Base-by-base conservation (phyloP, 2,797 vertebrate species). In the Orientallactaga sibirica region DNA sequence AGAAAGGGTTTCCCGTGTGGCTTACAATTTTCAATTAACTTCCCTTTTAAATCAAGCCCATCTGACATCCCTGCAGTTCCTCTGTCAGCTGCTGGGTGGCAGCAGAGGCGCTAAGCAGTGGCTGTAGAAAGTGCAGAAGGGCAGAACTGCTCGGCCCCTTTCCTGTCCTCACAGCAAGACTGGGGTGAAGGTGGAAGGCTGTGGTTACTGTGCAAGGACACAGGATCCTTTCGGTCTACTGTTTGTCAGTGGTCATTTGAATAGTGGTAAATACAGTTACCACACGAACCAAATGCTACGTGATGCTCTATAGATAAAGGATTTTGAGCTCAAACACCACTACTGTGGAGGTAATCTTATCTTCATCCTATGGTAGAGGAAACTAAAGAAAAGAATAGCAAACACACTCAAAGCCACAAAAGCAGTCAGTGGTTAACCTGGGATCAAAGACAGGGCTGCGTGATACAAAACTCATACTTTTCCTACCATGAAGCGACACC, bases 51-150 rank as follows among this genome's bases (percentile, higher is more conserved):
- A 70, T 62, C 64, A 16, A n/a, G 14, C 8, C 6, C 20, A 15
- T 86, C 58, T 87, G 62, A 94, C 86, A 70, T 16, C 64, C 77
- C 25, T 93, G 96, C 87, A 94, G 80, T 96, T 97, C 88, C 94
- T 37, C 61, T 48, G 91, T 80, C 62, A 86, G 92, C 74, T 79
- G 96, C 95, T 97, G 95, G 93, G 96, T 94, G 95, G 95, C 96
- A 95, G 96, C 88, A 97, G 77, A 97, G 52, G 25, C 80, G 94
- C 62, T 96, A 20, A 61, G 83, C 62, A 25, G 66, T 78, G 52
- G 25, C 64, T 16, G 7, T 5, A 24, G 15, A 7, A 5, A 4
- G 19, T 37, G 29, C 18, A 62, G 81, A 29, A 82, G 9, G 68
- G 10, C 66, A 77, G 62, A 25, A 19, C 61, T n/a, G 27, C 7